Base-by-base conservation (phyloP, 2,113 vertebrate species). In the Psilopsiagon aurifrons region DNA sequence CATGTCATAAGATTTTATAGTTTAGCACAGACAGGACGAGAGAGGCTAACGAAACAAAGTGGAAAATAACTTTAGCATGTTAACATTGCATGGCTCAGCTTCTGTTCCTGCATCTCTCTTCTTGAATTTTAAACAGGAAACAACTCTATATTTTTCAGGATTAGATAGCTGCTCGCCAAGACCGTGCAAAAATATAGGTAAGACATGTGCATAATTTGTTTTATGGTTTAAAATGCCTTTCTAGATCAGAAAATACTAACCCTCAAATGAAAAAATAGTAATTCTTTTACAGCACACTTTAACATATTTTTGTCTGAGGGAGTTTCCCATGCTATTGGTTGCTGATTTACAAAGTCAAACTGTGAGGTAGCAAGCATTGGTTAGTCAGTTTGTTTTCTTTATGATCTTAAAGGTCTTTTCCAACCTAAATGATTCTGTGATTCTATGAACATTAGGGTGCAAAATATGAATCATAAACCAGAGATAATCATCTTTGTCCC, bases 81-180 rank as follows among this genome's bases (percentile, higher is more conserved):
- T 79, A 84, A 62, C 41, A 15, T 37, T 43, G 19, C 9, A 15
- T 37, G 15, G 24, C 23, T 78, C 35, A 59, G 23, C 4, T 7
- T 10, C 28, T 69, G 29, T 73, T 79, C 14, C 70, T 82, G 33
- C 64, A n/a, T 51, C 1, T 7, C 11, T 67, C n/a, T 86, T 43
- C 39, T 74, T 90, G 31, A 82, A 59, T 67, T 79, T 92, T 95
- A 79, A 96, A 86, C n/a, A 87, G 69, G 27, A 88, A 91, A 92
- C 16, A 37, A 92, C 57, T 76, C 68, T 95, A 9, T 96, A 19
- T 95, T 96, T 97, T 97, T 95, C 96, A 97, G 97, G 94, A 93
- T 51, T 33, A 81, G 75, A 86, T 13, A 51, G 43, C 54, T 97
- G 95, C 63, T 88, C 39, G 0, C 46, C 75, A 75, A 44, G 37